Percentiles rank a stretch among this genome's conserved stretches.
Evolutionary conservation across 2,888 invertebrate genomes (phyloP).

Genomic region (Tetragonula carbonaria): DNA sequence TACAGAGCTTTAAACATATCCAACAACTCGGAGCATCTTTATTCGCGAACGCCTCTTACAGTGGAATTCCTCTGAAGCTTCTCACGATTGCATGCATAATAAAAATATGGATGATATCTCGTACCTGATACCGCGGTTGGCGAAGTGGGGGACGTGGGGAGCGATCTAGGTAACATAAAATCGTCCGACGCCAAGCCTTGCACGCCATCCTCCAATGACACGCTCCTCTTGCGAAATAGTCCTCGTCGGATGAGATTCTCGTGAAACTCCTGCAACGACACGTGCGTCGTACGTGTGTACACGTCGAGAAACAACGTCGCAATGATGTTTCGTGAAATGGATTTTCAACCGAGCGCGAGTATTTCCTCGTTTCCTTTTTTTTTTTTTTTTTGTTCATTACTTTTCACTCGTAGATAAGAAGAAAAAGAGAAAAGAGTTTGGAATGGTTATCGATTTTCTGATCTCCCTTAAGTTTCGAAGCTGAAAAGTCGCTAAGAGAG

Average conservation of each 20-base stretch:
- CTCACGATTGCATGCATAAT: neutral
- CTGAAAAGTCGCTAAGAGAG: too few species aligned
- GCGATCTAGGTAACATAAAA: conserved; percentile 85
- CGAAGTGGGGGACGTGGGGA: conserved; percentile 87
- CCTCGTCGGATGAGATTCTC: conserved; percentile 92
- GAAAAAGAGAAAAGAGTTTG: neutral
- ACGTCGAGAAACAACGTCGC: conserved; percentile 24
- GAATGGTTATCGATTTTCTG: conserved; percentile 12
- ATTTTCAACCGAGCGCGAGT: neutral
- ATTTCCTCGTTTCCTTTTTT: neutral
- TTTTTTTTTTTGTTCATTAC: too few species aligned
- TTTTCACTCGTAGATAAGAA: neutral
- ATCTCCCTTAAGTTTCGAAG: neutral
- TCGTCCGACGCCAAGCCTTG: conserved; percentile 82
- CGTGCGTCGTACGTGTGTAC: neutral
- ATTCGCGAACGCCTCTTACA: neutral
- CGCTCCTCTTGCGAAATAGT: conserved; percentile 90
- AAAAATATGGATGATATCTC: conserved; percentile 13
- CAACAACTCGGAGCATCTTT: neutral
- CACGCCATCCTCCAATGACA: conserved; percentile 88
- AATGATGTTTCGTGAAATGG: too few species aligned
- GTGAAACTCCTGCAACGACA: conserved; percentile 88
- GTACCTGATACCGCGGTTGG: conserved; percentile 75
- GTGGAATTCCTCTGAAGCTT: neutral
- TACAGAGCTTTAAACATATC: neutral